Conservation (phyloP, 2,797 vertebrate species). For the Hippopotamyrus pictus region DNA sequence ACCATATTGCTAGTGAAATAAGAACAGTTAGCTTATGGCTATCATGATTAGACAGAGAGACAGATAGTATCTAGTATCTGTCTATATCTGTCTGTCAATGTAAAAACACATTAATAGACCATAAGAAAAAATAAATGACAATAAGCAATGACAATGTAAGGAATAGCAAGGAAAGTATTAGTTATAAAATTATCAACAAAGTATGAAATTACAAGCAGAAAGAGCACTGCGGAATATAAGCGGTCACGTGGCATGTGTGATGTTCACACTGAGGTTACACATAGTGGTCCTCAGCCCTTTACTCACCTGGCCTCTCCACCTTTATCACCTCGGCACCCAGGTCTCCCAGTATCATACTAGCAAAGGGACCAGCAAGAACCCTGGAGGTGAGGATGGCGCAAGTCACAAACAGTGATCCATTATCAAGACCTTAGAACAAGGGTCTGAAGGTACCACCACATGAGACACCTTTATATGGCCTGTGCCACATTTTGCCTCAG, state of each 20-base stretch:
- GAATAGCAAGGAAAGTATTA: neutral
- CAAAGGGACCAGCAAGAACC: constrained; percentile 87
- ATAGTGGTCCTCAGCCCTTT: neutral
- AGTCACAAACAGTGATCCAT: neutral
- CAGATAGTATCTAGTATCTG: no score
- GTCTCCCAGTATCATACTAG: constrained; percentile 92
- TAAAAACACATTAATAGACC: neutral
- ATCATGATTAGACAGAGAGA: neutral
- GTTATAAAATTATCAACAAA: neutral
- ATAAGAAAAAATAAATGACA: neutral
- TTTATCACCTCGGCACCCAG: constrained; percentile 92
- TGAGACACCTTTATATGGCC: neutral
- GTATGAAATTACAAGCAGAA: neutral
- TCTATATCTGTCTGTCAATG: neutral
- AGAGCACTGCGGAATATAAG: neutral
- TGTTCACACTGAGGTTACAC: neutral
- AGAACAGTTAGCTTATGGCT: neutral
- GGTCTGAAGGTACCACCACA: neutral
- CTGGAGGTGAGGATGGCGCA: constrained; percentile 48
- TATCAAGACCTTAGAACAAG: neutral
- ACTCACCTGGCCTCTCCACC: constrained; percentile 84
- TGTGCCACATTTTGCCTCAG: neutral
- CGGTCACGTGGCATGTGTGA: neutral
- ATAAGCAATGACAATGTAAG: neutral
- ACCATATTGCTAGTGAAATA: neutral